Evolutionary conservation across 2,113 vertebrate species (phyloP), one percentile per base, ranked within the genome.

Genomic region (Notothenia rossii): DNA sequence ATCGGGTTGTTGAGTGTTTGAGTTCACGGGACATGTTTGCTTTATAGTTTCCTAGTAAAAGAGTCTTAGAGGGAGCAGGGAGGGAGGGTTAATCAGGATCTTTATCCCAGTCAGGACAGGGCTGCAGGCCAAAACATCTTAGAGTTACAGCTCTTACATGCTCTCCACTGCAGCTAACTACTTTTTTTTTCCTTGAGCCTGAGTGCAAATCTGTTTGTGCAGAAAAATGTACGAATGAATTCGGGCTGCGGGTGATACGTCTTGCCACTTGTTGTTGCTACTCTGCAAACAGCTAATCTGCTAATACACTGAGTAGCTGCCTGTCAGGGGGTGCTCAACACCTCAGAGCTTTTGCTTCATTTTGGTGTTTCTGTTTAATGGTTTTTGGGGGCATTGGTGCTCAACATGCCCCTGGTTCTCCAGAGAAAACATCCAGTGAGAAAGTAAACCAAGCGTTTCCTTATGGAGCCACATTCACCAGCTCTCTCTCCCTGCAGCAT

Each of bases 51-150:
- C 75, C 46, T 78, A 87, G 82, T 55, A 78, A 13, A 53, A 40
- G 33, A 68, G 63, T 36, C 36, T 62, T 13, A 3, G 33, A 25
- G 60, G 1, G 46, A 17, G 51, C 3, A 6, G 67, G 33, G 61
- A 11, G 49, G 25, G 33, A 3, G 64, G 7, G 45, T 61, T 15
- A 18, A 60, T 53, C 60, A 86, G 72, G 67, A 63, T 40, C 77
- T 55, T 29, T 43, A 73, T 75, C 72, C 8, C 14, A 58, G 70
- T 55, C 48, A 71, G 56, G 0, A 55, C 70, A 0, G 15, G 90
- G 88, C 81, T 7, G 20, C 25, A 4, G 20, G 86, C 89, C 88
- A 91, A 79, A 76, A 61, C 77, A 65, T 29, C 62, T 9, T 71
- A 76, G 83, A 81, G 85, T 85, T 80, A 82, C 46, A 67, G 58